Base-by-base conservation (phyloP, 2,888 invertebrate species). In the Anodontia alba region DNA sequence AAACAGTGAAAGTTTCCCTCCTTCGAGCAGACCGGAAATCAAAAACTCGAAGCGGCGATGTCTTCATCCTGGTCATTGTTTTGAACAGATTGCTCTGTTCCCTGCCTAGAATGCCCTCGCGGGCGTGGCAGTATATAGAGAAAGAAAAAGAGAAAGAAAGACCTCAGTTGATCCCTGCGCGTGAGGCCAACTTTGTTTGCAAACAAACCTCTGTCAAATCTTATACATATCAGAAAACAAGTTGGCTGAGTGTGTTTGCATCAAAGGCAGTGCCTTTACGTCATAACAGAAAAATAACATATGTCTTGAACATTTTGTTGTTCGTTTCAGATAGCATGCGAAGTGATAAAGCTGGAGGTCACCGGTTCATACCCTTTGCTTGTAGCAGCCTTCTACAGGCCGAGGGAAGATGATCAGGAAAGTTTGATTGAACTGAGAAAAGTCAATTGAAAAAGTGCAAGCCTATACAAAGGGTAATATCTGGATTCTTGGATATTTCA, bases 51-150 rank as follows among this genome's bases (percentile, higher is more conserved):
- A 70, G 43, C 26, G 70, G 70, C n/a, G 70, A 31, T 8, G 70
- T 70, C 29, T 70, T 70, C 43, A 43, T 70, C n/a, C 43, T 43
- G 26, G 49, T 70, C n/a, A n/a, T n/a, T n/a, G n/a, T n/a, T n/a
- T n/a, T n/a, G n/a, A n/a, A n/a, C n/a, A n/a, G n/a, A n/a, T n/a
- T n/a, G n/a, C n/a, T n/a, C n/a, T n/a, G n/a, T n/a, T n/a, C n/a
- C n/a, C n/a, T n/a, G n/a, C n/a, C n/a, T n/a, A n/a, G n/a, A n/a
- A n/a, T n/a, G n/a, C n/a, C n/a, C n/a, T n/a, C n/a, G n/a, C n/a
- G n/a, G n/a, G n/a, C n/a, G n/a, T n/a, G n/a, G n/a, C n/a, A n/a
- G n/a, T n/a, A n/a, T n/a, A n/a, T n/a, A n/a, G n/a, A n/a, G n/a
- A n/a, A n/a, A n/a, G n/a, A n/a, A n/a, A n/a, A n/a, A n/a, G n/a